Evolutionary conservation across 2,797 vertebrate species (phyloP).

Genomic region (Falco biarmicus): DNA sequence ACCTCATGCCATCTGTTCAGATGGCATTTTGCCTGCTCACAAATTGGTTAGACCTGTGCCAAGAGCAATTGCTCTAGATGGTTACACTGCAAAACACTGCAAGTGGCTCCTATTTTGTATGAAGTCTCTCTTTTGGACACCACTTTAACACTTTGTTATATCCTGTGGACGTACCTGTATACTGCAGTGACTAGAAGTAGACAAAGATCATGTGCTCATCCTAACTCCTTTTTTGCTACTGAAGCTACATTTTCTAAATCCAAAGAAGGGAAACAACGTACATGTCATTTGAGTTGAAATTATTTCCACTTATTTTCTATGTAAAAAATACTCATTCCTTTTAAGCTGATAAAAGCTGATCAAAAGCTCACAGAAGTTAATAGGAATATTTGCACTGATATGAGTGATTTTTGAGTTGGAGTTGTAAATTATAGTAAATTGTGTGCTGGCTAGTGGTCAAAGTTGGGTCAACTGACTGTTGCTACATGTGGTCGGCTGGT

Average conservation of each 20-base stretch:
- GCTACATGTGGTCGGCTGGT: neutral
- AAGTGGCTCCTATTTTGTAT: constrained; percentile 64
- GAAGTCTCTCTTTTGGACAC: constrained; percentile 54
- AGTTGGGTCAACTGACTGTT: neutral
- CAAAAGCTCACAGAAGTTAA: neutral
- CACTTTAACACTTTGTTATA: constrained; percentile 61
- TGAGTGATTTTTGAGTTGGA: neutral
- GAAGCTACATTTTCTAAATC: neutral
- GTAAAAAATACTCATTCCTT: neutral
- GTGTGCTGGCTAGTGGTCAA: neutral
- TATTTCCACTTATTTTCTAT: neutral
- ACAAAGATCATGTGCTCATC: neutral
- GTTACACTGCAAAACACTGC: constrained; percentile 72
- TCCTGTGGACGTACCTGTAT: constrained; percentile 44
- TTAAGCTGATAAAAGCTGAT: neutral
- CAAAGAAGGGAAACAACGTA: neutral
- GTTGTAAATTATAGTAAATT: neutral
- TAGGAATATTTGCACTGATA: neutral
- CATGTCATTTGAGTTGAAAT: neutral
- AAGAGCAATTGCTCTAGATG: constrained; percentile 78
- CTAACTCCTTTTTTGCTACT: neutral
- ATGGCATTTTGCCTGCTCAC: constrained; percentile 77
- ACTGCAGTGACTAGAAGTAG: neutral
- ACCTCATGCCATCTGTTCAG: constrained; percentile 76
- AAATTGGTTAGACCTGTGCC: constrained; percentile 80